Evolutionary conservation across 2,797 vertebrate genomes (phyloP).

Genomic region (Centropyge bicolor): DNA sequence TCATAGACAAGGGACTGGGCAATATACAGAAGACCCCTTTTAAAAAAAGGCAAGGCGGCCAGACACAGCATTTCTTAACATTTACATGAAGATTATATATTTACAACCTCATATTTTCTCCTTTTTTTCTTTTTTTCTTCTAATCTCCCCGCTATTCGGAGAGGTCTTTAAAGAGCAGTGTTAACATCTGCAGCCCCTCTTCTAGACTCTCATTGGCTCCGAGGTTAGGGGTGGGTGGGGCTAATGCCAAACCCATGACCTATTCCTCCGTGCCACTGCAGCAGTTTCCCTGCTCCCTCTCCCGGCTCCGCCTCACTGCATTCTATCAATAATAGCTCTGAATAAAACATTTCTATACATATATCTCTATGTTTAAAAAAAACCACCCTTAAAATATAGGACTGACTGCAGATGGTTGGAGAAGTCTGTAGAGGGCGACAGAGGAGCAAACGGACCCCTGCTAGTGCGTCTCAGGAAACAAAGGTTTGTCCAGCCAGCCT

Average conservation of each 20-base stretch:
- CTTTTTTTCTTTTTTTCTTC: constrained; percentile 52
- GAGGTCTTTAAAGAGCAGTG: constrained; percentile 85
- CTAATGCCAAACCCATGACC: constrained; percentile 37
- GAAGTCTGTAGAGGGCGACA: constrained; percentile 54
- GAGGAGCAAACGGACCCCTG: constrained; percentile 30
- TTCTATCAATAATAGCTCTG: constrained; percentile 89
- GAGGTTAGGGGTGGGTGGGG: constrained; percentile 43
- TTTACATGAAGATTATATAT: constrained; percentile 89
- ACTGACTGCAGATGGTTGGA: constrained; percentile 84
- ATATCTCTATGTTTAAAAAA: constrained; percentile 87
- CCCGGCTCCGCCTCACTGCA: constrained; percentile 83
- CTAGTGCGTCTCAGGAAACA: constrained; percentile 48
- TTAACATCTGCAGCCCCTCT: constrained; percentile 86
- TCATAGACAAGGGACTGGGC: constrained; percentile 49
- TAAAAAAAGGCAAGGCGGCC: constrained; percentile 66
- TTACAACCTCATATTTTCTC: constrained; percentile 86
- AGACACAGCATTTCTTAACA: constrained; percentile 79
- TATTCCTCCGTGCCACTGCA: constrained; percentile 44
- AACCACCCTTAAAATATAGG: constrained; percentile 85
- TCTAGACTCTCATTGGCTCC: constrained; percentile 61
- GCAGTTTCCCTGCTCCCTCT: constrained; percentile 78
- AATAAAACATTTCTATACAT: constrained; percentile 91
- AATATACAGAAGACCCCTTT: constrained; percentile 38
- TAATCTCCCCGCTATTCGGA: constrained; percentile 72
- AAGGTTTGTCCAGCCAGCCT: neutral